Conservation (phyloP, 2,113 vertebrate genomes). For the Bathybates hornii region DNA sequence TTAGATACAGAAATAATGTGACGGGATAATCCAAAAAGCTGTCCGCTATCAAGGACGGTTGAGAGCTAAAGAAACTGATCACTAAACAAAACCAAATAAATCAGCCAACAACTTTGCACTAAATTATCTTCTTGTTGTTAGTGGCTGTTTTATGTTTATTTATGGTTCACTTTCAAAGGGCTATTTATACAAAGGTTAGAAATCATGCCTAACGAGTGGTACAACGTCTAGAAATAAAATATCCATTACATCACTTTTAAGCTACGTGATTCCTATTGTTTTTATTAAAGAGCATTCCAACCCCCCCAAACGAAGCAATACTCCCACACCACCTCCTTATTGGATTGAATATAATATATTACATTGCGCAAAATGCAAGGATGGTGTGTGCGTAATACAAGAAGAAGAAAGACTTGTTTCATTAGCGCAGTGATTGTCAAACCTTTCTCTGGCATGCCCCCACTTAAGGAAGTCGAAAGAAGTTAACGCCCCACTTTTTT, state of each 20-base stretch:
- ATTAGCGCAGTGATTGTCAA: not conserved
- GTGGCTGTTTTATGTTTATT: not conserved
- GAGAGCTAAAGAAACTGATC: not conserved
- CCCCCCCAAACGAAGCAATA: not conserved
- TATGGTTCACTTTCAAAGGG: not conserved
- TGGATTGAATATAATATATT: not conserved
- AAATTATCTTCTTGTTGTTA: not conserved
- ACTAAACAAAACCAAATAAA: not conserved
- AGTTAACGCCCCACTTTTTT: not conserved
- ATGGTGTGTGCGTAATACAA: not conserved
- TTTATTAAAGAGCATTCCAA: not conserved
- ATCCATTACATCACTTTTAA: not conserved
- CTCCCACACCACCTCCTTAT: not conserved
- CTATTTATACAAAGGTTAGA: not conserved
- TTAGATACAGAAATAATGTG: not conserved
- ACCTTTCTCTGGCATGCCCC: not conserved
- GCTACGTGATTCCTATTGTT: not conserved
- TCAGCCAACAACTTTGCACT: not conserved
- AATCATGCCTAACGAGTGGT: not conserved
- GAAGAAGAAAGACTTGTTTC: not conserved
- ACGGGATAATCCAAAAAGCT: not conserved
- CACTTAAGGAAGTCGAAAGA: not conserved
- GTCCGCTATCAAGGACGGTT: not conserved
- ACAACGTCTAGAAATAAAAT: not conserved
- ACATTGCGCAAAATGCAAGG: not conserved